Percentiles rank a stretch among this genome's conserved stretches.
These are phyloP conservation scores for Champsocephalus esox DNA, from an alignment of 2,797 vertebrate genomes.

Conservation along the genomic window DNA sequence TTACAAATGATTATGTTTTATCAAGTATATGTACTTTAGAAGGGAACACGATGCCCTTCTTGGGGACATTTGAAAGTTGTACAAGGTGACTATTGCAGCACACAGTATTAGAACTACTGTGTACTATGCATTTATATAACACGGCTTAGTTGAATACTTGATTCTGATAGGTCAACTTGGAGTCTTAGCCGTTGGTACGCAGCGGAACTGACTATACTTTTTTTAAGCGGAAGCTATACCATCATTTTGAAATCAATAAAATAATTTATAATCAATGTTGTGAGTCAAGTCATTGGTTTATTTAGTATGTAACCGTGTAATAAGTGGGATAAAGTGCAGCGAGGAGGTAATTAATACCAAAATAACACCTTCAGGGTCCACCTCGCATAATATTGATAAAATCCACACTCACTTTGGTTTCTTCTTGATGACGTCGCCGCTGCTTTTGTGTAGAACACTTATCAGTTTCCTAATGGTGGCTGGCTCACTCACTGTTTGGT, in stretches of 20 bases:
- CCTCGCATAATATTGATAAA: background rate
- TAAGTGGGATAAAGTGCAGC: too few relatives aligned
- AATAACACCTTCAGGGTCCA: too few relatives aligned
- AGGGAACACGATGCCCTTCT: background rate
- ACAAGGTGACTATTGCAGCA: background rate
- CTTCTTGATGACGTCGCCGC: slow-evolving; percentile 96
- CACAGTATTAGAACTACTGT: background rate
- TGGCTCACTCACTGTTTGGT: slow-evolving; percentile 96
- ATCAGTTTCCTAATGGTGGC: slow-evolving; percentile 92
- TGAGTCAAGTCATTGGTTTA: too few relatives aligned
- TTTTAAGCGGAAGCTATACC: too few relatives aligned
- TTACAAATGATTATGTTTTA: background rate
- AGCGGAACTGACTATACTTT: too few relatives aligned
- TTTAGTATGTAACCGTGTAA: too few relatives aligned
- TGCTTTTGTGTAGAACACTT: slow-evolving; percentile 95
- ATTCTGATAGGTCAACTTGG: too few relatives aligned
- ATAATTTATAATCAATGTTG: too few relatives aligned
- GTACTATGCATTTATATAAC: background rate
- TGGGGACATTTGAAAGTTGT: background rate
- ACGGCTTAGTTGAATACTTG: too few relatives aligned
- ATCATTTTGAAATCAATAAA: too few relatives aligned
- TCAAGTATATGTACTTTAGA: background rate
- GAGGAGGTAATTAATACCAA: too few relatives aligned
- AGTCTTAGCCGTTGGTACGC: too few relatives aligned
- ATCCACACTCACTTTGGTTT: slow-evolving; percentile 93